phyloP scores from a whole-genome alignment of 2,888 invertebrate species.

The Dasysyrphus tricinctus region DNA sequence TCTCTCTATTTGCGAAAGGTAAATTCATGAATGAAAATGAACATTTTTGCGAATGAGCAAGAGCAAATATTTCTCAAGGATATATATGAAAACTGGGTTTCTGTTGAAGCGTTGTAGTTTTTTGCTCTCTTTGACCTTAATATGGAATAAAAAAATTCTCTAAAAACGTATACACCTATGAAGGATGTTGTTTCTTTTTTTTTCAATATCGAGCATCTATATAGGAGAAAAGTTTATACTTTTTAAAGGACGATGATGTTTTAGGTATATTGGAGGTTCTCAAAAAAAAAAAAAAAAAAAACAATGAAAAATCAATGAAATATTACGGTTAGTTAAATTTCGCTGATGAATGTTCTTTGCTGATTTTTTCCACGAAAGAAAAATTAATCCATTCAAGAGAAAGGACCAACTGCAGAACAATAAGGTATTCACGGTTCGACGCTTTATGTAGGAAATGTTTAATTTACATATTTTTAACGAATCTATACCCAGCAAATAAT shows the following conservation, averaged over 20 bases:
- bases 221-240: background rate
- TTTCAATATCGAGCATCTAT: slow-evolving; percentile 5
- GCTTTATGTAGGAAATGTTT: no score
- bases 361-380: no score
- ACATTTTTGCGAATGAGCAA: slow-evolving; percentile 32
- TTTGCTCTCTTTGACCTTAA: slow-evolving; percentile 22
- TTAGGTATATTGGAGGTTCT: background rate
- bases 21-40: slow-evolving; percentile 64
- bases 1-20: background rate
- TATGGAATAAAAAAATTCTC: background rate
- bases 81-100: slow-evolving; percentile 30
- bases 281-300: background rate
- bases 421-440: background rate
- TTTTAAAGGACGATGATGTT: background rate
- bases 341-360: background rate
- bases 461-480: no score
- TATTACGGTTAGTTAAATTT: background rate
- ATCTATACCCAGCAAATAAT: no score
- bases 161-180: background rate
- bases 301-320: slow-evolving; percentile 16
- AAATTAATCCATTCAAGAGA: background rate
- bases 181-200: slow-evolving; percentile 23
- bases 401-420: background rate
- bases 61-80: slow-evolving; percentile 49
- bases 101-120: background rate